Percentiles rank a stretch among this genome's conserved stretches.
Evolutionary conservation across 2,113 vertebrate genomes (phyloP).

Genomic region (Triplophysa rosa): DNA sequence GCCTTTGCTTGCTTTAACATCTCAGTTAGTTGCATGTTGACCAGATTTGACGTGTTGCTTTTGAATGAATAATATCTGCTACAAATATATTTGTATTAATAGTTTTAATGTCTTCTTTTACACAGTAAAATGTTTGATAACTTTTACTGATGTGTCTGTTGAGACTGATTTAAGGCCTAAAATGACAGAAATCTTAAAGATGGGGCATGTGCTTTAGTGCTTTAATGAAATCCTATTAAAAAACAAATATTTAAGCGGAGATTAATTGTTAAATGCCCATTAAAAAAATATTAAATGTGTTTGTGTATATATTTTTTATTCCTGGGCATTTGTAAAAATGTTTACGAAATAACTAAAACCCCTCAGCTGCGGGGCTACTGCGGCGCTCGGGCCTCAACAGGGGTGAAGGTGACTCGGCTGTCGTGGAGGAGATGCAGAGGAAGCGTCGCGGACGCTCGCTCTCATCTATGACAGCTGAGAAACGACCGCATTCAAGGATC

Average conservation of each 20-base stretch:
- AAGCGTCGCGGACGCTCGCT: conserved; percentile 63
- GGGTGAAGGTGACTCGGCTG: conserved; percentile 75
- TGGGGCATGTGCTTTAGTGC: neutral
- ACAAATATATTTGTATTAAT: neutral
- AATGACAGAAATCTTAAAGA: neutral
- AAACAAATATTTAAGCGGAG: neutral
- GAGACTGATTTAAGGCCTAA: neutral
- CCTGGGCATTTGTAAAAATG: too few relatives aligned
- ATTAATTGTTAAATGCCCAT: neutral
- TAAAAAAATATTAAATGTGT: neutral
- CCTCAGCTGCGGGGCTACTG: conserved; percentile 63
- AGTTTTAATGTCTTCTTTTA: conserved; percentile 4
- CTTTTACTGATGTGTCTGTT: neutral
- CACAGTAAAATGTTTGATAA: conserved; percentile 32
- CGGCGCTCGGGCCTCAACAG: conserved; percentile 71
- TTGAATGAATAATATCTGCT: neutral
- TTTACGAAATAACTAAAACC: conserved; percentile 42
- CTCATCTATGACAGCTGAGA: conserved; percentile 18
- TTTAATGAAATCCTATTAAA: too few relatives aligned
- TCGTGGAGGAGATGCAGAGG: conserved; percentile 73
- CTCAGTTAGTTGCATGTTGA: neutral
- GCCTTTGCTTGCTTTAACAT: neutral
- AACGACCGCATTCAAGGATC: conserved; percentile 5
- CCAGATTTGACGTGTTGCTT: neutral
- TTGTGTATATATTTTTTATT: too few relatives aligned